Base-by-base conservation (phyloP, 2,888 invertebrate species). In the Athalia cordata region DNA sequence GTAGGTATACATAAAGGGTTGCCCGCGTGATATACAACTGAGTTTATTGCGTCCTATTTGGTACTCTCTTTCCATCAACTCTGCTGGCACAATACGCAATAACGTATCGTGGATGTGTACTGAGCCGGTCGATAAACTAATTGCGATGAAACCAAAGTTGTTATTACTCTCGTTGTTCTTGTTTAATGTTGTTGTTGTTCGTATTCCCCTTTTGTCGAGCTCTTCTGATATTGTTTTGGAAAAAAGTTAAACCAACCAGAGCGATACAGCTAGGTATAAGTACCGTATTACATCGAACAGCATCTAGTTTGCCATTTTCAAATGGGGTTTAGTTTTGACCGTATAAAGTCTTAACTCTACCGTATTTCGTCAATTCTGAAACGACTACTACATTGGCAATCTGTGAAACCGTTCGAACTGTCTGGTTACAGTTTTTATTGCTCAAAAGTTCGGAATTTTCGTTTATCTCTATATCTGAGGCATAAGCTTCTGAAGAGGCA, bases 41-140 rank as follows among this genome's bases (percentile, higher is more conserved):
- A 86, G 86, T 87, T 87, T 87, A 87, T 86, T 86, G 86, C 86
- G 86, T 87, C 83, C 82, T 82, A 82, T 83, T 84, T 83, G 81
- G 81, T 81, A 79, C 80, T 80, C 67, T 74, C 72, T 72, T 47
- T 13, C 81, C 79, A 81, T 83, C 83, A 80, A 77, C 72, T 68
- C 70, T 29, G 29, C 29, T 2, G 59, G 72, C 68, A 78, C 80
- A 78, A 78, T 77, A 67, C 78, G 75, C 72, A 70, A 77, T 78
- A 77, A 78, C 77, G 72, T 74, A 64, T 77, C 76, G 80, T 29
- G 79, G 68, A 57, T 79, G 78, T 77, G 65, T 80, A 57, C 78
- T 62, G 47, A 74, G 43, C 70, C 62, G 57, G 81, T 81, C 81
- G 9, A 62, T 50, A 50, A 75, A 52, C 75, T 62, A 75, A 75